A percentile compares a stretch with the other conserved stretches of the same genome.
Conservation (phyloP, 2,797 vertebrate species). For the Gallirallus australis region DNA sequence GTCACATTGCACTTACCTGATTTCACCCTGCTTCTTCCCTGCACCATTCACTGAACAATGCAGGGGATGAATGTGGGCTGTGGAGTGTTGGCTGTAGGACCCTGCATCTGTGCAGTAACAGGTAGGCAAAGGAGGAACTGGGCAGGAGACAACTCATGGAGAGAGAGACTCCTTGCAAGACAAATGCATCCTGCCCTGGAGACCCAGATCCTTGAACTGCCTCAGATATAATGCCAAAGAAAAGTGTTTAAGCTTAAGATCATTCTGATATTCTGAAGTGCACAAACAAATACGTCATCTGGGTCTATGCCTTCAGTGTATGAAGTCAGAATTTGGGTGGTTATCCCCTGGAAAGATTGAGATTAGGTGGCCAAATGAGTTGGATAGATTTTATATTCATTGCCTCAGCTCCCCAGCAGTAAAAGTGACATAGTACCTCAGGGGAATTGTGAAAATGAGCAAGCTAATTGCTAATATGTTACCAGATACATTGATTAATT, state of each 20-base stretch:
- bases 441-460: neutral
- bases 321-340: neutral
- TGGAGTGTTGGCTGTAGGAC: neutral
- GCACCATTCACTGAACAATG: rapidly evolving
- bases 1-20: rapidly evolving
- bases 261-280: neutral
- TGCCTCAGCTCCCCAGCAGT: neutral
- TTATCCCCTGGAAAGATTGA: neutral
- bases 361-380: neutral
- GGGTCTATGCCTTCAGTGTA: rapidly evolving
- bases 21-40: neutral
- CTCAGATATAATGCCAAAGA: neutral
- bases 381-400: neutral
- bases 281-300: neutral
- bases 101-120: neutral
- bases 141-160: rapidly evolving
- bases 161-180: neutral
- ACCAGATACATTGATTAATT: neutral
- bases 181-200: neutral
- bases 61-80: rapidly evolving
- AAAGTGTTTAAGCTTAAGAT: neutral
- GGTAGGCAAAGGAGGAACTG: neutral
- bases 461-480: neutral
- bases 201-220: neutral
- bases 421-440: neutral